Base-by-base conservation (phyloP, 23 tunicate species). In the Trididemnum miniatum region DNA sequence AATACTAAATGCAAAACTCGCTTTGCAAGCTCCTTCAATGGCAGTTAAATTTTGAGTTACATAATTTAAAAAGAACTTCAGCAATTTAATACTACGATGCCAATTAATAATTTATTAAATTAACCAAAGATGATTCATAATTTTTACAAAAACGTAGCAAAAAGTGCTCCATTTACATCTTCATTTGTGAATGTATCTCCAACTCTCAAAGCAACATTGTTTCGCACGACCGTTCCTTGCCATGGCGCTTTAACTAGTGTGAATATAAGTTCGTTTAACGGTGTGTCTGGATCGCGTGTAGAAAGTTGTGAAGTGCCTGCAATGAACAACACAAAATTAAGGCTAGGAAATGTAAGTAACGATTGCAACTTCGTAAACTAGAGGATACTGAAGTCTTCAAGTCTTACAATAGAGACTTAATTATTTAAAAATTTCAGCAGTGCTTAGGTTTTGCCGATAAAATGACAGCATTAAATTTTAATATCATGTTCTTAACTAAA, bases 131-230 rank as follows among this genome's bases (percentile, higher is more conserved):
- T n/a, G n/a, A n/a, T n/a, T n/a, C n/a, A n/a, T n/a, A n/a, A n/a
- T n/a, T n/a, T n/a, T n/a, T n/a, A n/a, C n/a, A n/a, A n/a, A n/a
- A n/a, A n/a, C n/a, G n/a, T n/a, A n/a, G n/a, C n/a, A n/a, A n/a
- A n/a, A n/a, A n/a, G n/a, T n/a, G n/a, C n/a, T n/a, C n/a, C 2
- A 22, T 34, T 81, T 34, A 92, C 98, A 72, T 93, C 93, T 35
- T 51, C 85, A 28, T 88, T 87, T 3, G 93, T 88, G 73, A 93
- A 93, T 5, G 89, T 57, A 57, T 88, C 93, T 52, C 98, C 98
- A 35, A 83, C 89, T 54, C 51, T 57, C 32, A 78, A 44, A 0
- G 67, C 66, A 24, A 31, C n/a, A 34, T 83, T 81, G 81, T 59
- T 84, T 12, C 88, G 64, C 1, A 93, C 38, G 59, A 93, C 85